Evolutionary conservation across 2,888 invertebrate species (phyloP).

Genomic region (Camponotus fellah): DNA sequence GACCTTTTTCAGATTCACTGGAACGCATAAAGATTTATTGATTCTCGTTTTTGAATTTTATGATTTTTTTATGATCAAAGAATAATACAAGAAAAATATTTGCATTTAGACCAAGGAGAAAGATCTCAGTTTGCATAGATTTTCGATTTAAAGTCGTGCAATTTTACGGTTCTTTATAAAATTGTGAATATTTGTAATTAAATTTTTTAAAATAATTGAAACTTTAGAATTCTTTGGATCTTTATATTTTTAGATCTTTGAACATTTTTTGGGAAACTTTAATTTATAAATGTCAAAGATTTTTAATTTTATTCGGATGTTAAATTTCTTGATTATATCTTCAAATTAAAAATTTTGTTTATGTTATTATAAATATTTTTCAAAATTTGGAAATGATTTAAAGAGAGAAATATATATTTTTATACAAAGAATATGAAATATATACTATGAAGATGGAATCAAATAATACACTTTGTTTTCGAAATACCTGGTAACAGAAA

Average conservation of each 20-base stretch:
- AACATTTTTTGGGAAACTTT: neutral
- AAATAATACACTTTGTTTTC: neutral
- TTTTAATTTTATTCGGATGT: neutral
- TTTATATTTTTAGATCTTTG: neutral
- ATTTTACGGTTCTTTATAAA: neutral
- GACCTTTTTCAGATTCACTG: constrained; percentile 85
- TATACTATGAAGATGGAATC: neutral
- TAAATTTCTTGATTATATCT: neutral
- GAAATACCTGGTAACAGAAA: constrained; percentile 75
- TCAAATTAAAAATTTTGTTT: constrained; percentile 11
- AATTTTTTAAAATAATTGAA: neutral
- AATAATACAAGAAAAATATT: neutral
- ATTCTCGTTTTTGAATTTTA: neutral
- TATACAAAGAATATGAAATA: no score
- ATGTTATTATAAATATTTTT: neutral
- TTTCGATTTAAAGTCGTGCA: neutral
- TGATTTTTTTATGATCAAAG: neutral
- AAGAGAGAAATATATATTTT: neutral
- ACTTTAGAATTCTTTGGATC: neutral
- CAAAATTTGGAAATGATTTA: neutral
- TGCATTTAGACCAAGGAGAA: neutral
- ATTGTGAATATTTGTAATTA: neutral
- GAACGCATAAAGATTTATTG: constrained; percentile 38
- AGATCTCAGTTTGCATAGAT: neutral
- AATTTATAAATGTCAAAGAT: neutral